Evolutionary conservation across 2,113 vertebrate species (phyloP).

Genomic region (Dunckerocampus dactyliophorus): DNA sequence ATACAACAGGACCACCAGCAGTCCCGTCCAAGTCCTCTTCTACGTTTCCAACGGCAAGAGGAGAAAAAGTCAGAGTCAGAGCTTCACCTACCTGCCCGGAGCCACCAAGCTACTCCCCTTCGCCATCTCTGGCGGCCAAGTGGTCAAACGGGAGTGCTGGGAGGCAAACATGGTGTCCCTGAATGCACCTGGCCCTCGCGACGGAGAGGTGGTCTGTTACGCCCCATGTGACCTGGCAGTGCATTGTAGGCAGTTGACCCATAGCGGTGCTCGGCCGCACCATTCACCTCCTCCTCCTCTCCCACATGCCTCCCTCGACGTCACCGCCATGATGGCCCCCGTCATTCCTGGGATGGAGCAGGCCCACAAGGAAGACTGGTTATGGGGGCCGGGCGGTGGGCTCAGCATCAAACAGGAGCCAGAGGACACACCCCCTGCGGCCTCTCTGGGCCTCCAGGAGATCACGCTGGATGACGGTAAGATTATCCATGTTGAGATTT

Average conservation of each 20-base stretch:
- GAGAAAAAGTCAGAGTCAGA: constrained; percentile 85
- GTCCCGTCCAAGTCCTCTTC: constrained; percentile 87
- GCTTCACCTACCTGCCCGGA: constrained; percentile 86
- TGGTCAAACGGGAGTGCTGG: constrained; percentile 83
- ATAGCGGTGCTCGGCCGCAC: constrained; percentile 45
- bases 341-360: too few species aligned
- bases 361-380: constrained; percentile 53
- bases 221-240: constrained; percentile 28
- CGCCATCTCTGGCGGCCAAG: constrained; percentile 42
- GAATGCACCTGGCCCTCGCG: background rate
- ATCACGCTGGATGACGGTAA: constrained; percentile 96
- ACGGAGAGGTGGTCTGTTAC: constrained; percentile 29
- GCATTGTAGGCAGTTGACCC: constrained; percentile 44
- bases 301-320: constrained; percentile 16
- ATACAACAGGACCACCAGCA: constrained; percentile 76
- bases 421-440: constrained; percentile 75
- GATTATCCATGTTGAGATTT: constrained; percentile 23
- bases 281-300: constrained; percentile 59
- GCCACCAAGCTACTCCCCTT: constrained; percentile 8
- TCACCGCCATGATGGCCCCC: background rate
- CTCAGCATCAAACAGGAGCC: constrained; percentile 84
- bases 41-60: constrained; percentile 92
- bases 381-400: constrained; percentile 23
- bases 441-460: constrained; percentile 83
- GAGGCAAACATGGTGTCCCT: constrained; percentile 70